phyloP scores from a whole-genome alignment of 2,113 vertebrate genomes.

The Lanius collurio region DNA sequence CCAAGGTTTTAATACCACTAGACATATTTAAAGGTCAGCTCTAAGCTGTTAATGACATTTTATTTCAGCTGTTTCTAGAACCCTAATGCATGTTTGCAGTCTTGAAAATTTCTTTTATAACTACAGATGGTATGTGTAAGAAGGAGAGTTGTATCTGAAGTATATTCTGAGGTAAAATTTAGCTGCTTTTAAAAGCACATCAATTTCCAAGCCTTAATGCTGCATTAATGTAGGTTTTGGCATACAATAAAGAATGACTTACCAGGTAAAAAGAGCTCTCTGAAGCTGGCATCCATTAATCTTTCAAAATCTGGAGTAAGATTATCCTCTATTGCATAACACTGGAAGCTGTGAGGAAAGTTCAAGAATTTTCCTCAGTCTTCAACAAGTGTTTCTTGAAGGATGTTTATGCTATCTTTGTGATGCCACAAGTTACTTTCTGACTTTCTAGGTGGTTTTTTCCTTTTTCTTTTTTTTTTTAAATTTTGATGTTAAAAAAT shows the following conservation, averaged over 20 bases:
- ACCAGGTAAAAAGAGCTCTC: slow-evolving; percentile 49
- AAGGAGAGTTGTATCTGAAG: background rate
- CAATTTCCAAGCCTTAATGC: background rate
- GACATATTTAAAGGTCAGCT: background rate
- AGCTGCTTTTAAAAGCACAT: background rate
- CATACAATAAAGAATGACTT: slow-evolving; percentile 34
- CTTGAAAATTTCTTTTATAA: background rate
- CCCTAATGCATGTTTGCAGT: background rate
- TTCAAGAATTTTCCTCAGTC: slow-evolving; percentile 60
- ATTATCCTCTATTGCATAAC: slow-evolving; percentile 52
- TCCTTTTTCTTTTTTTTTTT: background rate
- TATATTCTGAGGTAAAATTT: background rate
- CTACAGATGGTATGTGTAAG: background rate
- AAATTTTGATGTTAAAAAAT: background rate
- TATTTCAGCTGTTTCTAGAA: background rate
- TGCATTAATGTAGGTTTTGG: background rate
- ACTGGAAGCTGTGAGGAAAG: slow-evolving; percentile 64
- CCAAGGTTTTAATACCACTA: background rate
- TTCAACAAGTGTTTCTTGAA: slow-evolving; percentile 22
- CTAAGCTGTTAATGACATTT: background rate
- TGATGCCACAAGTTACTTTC: background rate
- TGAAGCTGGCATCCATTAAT: slow-evolving; percentile 46
- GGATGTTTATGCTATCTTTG: background rate
- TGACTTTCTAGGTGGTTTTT: background rate
- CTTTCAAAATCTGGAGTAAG: slow-evolving; percentile 51